phyloP scores from a whole-genome alignment of 2,888 invertebrate species.

The Taenaris catops region DNA sequence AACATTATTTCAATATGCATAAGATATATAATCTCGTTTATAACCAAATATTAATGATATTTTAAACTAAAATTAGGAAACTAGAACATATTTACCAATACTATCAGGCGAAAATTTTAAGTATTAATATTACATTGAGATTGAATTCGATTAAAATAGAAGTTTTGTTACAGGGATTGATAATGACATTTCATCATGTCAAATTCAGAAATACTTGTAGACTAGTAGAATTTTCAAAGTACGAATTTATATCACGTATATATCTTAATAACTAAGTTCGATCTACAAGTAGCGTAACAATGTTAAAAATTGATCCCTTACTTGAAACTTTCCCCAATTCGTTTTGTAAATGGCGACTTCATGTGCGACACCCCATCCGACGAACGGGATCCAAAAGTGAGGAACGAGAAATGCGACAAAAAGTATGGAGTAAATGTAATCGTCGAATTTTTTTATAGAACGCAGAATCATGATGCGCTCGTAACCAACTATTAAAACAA shows the following conservation, averaged over 20 bases:
- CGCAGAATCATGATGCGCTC: slow-evolving; percentile 81
- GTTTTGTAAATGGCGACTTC: slow-evolving; percentile 85
- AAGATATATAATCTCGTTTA: no score
- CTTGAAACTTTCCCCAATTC: slow-evolving; percentile 84
- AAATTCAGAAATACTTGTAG: no score
- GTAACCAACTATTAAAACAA: slow-evolving; percentile 81
- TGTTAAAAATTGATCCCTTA: slow-evolving; percentile 36
- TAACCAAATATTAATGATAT: no score
- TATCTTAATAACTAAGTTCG: slow-evolving; percentile 10
- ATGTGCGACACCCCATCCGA: slow-evolving; percentile 84
- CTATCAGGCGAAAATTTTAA: no score
- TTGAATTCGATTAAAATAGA: no score
- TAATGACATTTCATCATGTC: no score
- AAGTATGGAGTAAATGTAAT: slow-evolving; percentile 84
- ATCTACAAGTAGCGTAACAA: slow-evolving; percentile 13
- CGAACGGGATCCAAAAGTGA: slow-evolving; percentile 85
- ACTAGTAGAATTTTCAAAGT: no score
- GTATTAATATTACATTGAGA: no score
- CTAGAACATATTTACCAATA: no score
- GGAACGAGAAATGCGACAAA: slow-evolving; percentile 84
- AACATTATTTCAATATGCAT: no score
- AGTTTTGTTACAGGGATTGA: no score
- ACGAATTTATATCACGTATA: slow-evolving; percentile 16
- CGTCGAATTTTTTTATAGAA: slow-evolving; percentile 82
- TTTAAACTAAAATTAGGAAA: no score